Base-by-base conservation (phyloP, 2,888 invertebrate genomes). In the Athalia circularis region DNA sequence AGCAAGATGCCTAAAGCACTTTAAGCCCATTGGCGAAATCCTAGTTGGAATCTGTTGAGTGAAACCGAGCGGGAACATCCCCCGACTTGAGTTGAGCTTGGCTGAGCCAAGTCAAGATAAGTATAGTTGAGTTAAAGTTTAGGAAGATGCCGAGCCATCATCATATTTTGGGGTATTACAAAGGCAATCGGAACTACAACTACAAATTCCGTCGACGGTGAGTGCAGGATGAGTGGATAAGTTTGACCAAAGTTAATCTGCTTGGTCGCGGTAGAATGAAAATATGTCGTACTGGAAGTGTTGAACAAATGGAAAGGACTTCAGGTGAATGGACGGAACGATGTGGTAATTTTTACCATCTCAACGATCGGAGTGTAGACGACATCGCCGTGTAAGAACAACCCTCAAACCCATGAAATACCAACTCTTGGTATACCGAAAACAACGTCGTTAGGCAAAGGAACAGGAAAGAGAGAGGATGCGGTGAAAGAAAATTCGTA, bases 11-110 rank as follows among this genome's bases (percentile, higher is more conserved):
- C 52, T 59, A 72, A 72, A 72, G 47, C 59, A 47, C 72, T 72
- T 29, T 59, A 72, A 72, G 15, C 59, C 72, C 72, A 13, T 72
- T 47, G 59, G 72, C 59, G 8, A 52, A 47, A 72, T 72, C 72
- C 72, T 11, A 72, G 72, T 72, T 72, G 72, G 72, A 72, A 72
- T 72, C 72, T 72, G 72, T 45, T 72, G 72, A 72, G 72, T 72
- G 72, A 72, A 72, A 72, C 57, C 59, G 72, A 59, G 72, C 72
- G 72, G 57, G 47, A 59, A 72, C 72, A 57, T 59, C 72, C 45
- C 47, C 47, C 72, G 47, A 57, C 72, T 59, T 45, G 59, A 50
- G 59, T 47, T 59, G 57, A 59, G 72, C 72, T 59, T 57, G 72
- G 72, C 13, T 59, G 45, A 65, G 64, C 13, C 7, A 52, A 68